phyloP scores from a whole-genome alignment of 2,888 invertebrate species.

The Allophyes oxyacanthae region DNA sequence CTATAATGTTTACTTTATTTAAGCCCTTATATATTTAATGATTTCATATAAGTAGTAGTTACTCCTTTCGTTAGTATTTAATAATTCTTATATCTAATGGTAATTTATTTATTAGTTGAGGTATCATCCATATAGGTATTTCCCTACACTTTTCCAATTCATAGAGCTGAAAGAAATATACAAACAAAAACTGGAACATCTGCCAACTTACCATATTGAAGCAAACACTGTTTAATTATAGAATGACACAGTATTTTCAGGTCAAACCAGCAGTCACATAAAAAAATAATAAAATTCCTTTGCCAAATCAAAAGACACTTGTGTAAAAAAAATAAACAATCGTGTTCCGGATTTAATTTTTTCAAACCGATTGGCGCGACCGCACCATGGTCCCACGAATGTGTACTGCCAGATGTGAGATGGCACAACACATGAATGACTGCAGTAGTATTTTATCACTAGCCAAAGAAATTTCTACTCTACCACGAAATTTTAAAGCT shows the following conservation, averaged over 20 bases:
- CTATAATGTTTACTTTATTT: too few relatives aligned
- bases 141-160: slow-evolving; percentile 1
- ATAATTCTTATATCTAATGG: too few relatives aligned
- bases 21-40: too few relatives aligned
- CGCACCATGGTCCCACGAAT: slow-evolving; percentile 47
- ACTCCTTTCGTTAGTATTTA: too few relatives aligned
- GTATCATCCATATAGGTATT: too few relatives aligned
- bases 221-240: slow-evolving; percentile 32
- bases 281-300: slow-evolving; percentile 25
- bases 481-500: slow-evolving; percentile 28
- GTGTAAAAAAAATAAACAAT: slow-evolving; percentile 27
- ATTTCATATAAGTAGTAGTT: too few relatives aligned
- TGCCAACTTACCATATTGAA: slow-evolving; percentile 62
- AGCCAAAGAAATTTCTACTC: slow-evolving; percentile 29
- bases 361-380: slow-evolving; percentile 45
- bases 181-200: slow-evolving; percentile 42
- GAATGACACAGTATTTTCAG: slow-evolving; percentile 22
- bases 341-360: slow-evolving; percentile 28
- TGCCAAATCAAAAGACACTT: slow-evolving; percentile 24
- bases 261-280: slow-evolving; percentile 15
- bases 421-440: slow-evolving; percentile 57
- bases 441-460: slow-evolving; percentile 47
- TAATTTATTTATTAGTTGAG: too few relatives aligned
- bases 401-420: slow-evolving; percentile 52
- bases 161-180: slow-evolving; percentile 27